Conservation (phyloP, 2,113 vertebrate genomes). For the Cynocephalus volans region DNA sequence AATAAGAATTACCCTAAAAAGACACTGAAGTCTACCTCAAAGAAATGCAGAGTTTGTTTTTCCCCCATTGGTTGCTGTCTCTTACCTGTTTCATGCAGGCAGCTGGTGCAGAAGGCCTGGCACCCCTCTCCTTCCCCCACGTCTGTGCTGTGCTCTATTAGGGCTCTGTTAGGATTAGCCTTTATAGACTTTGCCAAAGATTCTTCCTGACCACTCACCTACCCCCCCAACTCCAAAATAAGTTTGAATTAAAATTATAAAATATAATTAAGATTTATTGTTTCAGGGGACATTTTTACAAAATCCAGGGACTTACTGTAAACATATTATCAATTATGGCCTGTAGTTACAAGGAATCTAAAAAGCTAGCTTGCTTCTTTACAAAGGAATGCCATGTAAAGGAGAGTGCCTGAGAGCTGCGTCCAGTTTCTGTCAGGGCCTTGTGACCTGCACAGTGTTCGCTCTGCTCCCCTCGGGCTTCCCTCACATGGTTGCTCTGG, state of each 20-base stretch:
- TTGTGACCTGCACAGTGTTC: accelerated
- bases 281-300: background rate
- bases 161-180: background rate
- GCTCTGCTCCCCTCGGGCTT: accelerated
- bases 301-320: background rate
- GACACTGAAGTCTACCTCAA: background rate
- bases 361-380: accelerated
- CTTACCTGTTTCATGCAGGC: accelerated
- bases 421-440: too few relatives aligned
- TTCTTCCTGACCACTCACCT: background rate
- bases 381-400: accelerated
- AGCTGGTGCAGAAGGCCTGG: background rate
- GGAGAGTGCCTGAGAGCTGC: background rate
- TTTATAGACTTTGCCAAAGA: background rate
- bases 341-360: background rate
- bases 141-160: accelerated
- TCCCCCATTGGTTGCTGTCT: accelerated
- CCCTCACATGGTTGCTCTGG: background rate
- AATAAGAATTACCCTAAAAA: too few relatives aligned
- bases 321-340: background rate
- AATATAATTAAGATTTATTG: background rate
- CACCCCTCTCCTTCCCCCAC: too few relatives aligned
- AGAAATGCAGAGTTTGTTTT: background rate
- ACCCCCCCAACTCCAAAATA: background rate
- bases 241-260: background rate